Conservation (phyloP, 37 sponge, comb jelly and placozoan species). For the Ephydatia muelleri region DNA sequence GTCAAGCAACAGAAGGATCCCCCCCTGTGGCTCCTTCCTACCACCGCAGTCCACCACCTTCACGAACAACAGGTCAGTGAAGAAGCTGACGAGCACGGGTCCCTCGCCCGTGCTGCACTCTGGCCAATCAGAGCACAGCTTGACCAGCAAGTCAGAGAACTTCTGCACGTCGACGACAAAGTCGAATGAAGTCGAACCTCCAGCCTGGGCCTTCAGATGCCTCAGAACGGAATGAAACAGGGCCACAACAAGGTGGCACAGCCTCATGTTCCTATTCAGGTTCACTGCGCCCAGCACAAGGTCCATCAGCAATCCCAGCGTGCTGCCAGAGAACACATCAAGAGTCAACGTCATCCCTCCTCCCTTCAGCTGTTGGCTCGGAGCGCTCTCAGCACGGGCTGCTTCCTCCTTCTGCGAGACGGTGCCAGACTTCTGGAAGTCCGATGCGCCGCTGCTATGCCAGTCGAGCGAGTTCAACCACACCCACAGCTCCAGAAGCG, state of each 20-base stretch:
- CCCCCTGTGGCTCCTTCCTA: not conserved
- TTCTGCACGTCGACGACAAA: constrained; percentile 6
- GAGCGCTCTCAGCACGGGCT: not conserved
- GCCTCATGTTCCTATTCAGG: not conserved
- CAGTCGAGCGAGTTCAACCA: constrained; percentile 14
- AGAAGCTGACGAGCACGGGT: not conserved
- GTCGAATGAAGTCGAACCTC: not conserved
- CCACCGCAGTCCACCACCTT: not conserved
- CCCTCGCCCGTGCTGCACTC: not conserved
- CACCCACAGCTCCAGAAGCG: constrained; percentile 13
- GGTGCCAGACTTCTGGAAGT: not conserved
- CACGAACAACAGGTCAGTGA: too few relatives aligned
- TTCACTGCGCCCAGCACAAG: not conserved
- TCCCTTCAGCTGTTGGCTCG: not conserved
- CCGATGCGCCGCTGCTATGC: not conserved
- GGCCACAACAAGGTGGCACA: constrained; percentile 7
- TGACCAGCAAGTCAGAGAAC: constrained; percentile 17
- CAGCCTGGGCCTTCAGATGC: not conserved
- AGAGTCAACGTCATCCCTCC: not conserved
- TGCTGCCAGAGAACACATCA: not conserved
- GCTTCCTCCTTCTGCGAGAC: not conserved
- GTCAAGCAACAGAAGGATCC: constrained; percentile 21
- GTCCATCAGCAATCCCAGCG: constrained; percentile 4
- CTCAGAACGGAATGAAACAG: constrained; percentile 1
- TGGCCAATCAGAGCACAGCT: constrained; percentile 3